Conservation (phyloP, 2,888 invertebrate species). For the Orthosia cruda region DNA sequence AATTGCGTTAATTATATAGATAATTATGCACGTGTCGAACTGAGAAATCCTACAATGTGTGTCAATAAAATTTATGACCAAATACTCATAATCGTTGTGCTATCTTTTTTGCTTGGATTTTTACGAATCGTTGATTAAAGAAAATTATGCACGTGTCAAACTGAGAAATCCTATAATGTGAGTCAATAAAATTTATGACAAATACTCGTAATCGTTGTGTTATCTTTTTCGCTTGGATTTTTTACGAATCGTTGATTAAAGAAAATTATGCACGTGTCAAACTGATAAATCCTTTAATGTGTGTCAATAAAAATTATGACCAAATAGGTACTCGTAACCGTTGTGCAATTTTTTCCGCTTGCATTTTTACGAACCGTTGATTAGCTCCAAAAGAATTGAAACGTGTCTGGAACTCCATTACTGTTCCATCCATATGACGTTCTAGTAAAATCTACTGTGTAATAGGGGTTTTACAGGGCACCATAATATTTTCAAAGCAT, state of each 20-base stretch:
- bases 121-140: slow-evolving; percentile 7
- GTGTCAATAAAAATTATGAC: not conserved
- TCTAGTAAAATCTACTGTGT: no score
- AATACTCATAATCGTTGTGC: not conserved
- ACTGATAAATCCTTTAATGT: not conserved
- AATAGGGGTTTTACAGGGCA: no score
- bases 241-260: slow-evolving; percentile 4
- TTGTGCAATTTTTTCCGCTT: not conserved
- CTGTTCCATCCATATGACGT: not conserved
- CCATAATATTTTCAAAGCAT: no score
- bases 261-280: not conserved
- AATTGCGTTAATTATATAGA: slow-evolving; percentile 13
- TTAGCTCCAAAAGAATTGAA: not conserved
- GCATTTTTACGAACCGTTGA: not conserved
- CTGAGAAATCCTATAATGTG: not conserved
- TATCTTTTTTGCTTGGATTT: not conserved
- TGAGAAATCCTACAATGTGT: not conserved
- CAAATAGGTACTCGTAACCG: slow-evolving; percentile 4
- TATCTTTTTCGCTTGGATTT: not conserved
- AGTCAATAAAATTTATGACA: not conserved
- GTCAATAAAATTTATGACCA: not conserved
- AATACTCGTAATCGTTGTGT: not conserved
- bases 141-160: not conserved
- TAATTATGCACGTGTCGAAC: not conserved
- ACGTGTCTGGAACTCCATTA: not conserved